Conservation (phyloP, 2,113 vertebrate genomes). For the Trichomycterus rosablanca region DNA sequence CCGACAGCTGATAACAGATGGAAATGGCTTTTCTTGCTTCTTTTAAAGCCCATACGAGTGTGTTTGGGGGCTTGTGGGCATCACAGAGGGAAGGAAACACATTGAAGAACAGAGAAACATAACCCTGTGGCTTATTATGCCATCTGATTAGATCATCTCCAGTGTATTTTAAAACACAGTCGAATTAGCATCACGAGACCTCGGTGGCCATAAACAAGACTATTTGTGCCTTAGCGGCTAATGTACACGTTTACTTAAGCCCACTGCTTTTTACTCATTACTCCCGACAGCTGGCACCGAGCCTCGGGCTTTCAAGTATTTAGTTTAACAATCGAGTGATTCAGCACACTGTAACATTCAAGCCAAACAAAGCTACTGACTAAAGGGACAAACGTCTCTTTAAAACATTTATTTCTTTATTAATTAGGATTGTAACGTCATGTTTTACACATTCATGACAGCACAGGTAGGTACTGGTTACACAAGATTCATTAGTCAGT, state of each 20-base stretch:
- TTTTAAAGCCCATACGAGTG: background rate
- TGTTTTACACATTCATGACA: no score
- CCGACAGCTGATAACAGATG: slow-evolving; percentile 68
- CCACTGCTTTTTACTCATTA: background rate
- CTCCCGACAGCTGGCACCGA: background rate
- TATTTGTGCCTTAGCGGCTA: background rate
- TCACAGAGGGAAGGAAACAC: no score
- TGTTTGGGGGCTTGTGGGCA: no score
- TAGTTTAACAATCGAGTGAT: no score
- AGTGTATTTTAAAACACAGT: background rate
- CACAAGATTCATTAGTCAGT: no score
- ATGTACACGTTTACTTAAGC: background rate
- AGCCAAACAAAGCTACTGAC: no score
- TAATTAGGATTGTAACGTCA: no score
- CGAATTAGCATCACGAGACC: background rate
- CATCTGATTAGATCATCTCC: background rate
- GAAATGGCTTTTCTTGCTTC: slow-evolving; percentile 58
- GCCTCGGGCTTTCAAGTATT: background rate
- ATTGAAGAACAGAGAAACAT: background rate
- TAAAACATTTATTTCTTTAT: no score
- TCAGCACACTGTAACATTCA: background rate
- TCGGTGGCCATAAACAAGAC: background rate
- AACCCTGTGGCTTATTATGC: background rate
- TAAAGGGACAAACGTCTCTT: no score
- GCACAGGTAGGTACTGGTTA: no score